Percentiles rank a stretch among this genome's conserved stretches.
phyloP scores from a whole-genome alignment of 2,888 invertebrate genomes.

The Dasypolia templi region DNA sequence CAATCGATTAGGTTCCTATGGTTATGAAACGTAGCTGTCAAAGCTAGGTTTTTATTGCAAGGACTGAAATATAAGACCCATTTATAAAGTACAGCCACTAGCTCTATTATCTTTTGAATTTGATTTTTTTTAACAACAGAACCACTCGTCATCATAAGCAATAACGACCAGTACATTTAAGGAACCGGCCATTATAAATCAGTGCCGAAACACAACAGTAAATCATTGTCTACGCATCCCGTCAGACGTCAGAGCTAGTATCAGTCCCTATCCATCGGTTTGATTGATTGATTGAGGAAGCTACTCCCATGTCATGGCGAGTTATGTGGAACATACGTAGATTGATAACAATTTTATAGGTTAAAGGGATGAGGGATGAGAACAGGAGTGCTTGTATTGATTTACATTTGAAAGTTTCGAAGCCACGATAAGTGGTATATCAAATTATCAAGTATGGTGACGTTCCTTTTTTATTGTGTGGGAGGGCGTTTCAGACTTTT shows the following conservation, averaged over 20 bases:
- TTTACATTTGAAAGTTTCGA: background rate
- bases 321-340: constrained; percentile 28
- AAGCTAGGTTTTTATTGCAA: background rate
- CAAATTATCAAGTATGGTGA: background rate
- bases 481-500: too few species aligned
- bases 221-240: constrained; percentile 44
- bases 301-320: constrained; percentile 36
- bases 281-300: constrained; percentile 55
- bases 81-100: background rate
- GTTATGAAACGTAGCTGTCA: background rate
- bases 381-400: constrained; percentile 3
- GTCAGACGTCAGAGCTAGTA: constrained; percentile 30
- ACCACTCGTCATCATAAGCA: background rate
- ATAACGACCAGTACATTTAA: background rate
- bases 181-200: constrained; percentile 26
- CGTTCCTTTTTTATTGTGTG: too few species aligned
- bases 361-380: background rate
- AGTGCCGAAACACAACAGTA: constrained; percentile 38
- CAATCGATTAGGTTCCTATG: background rate
- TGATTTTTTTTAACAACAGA: background rate
- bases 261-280: constrained; percentile 27
- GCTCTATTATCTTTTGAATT: background rate
- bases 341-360: constrained; percentile 16
- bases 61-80: background rate
- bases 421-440: background rate